Evolutionary conservation across 2,113 vertebrate species (phyloP), one percentile per base, ranked within the genome.

Genomic region (Gallinago media): DNA sequence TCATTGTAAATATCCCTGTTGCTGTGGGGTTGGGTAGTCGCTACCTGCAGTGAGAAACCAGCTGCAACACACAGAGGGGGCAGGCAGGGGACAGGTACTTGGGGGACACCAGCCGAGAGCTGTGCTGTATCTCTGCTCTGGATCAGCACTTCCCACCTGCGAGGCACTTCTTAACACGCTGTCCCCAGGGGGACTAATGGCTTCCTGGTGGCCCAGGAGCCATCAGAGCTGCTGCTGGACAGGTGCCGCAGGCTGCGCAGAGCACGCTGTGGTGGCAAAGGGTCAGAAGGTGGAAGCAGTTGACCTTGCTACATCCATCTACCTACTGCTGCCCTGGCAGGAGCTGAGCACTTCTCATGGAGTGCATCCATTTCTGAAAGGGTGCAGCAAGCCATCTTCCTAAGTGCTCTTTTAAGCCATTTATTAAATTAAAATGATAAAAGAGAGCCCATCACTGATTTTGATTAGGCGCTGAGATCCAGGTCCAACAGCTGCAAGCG

Each of bases 341-440:
- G 54, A 95, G 31, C 76, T 47, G 44, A 78, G 78, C 76, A 26
- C 58, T 71, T 91, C 44, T 55, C 34, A 18, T 11, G 9, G 76
- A 92, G 83, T 66, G 38, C 31, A 68, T 52, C 49, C 5, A 2
- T 26, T 70, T 32, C 56, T 27, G 32, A 73, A 47, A 82, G 58
- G 19, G 13, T 1, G 1, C 34, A 72, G 59, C 12, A 6, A 84
- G 29, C 61, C 61, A 49, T 54, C 68, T 85, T 72, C 79, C 71
- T 72, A 50, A 84, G 75, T 22, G 63, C 58, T 59, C 36, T 86
- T 81, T 25, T 26, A 44, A 83, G 62, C 23, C 56, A 71, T 81
- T 94, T 79, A 91, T 76, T 68, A 49, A n/a, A 76, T 67, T 49
- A 92, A 80, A 66, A 79, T 32, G 58, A 23, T 56, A 61, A 68